Percentiles rank a stretch among this genome's conserved stretches.
These are phyloP conservation scores for Rhopalosiphum maidis DNA, from an alignment of 1,140 invertebrate genomes.

Conservation along the genomic window DNA sequence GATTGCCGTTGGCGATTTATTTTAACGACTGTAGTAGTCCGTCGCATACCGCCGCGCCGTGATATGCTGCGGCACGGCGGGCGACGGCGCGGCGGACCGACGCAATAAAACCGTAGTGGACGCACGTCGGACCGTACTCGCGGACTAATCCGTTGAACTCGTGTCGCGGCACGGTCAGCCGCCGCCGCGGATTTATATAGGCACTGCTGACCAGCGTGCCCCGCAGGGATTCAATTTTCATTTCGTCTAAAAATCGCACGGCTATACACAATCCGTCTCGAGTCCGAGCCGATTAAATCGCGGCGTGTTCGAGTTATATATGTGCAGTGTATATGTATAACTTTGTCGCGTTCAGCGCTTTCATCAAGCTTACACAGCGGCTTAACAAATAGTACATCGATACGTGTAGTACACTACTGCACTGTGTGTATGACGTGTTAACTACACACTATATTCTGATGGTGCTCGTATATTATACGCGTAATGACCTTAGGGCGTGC, in stretches of 20 bases:
- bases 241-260: not conserved
- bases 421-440: not conserved
- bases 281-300: not conserved
- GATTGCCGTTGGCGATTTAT: not conserved
- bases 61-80: too few relatives aligned
- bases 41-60: not conserved
- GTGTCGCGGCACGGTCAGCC: not conserved
- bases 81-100: not conserved
- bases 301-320: not conserved
- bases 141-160: constrained; percentile 44
- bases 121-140: not conserved
- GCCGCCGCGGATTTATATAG: not conserved
- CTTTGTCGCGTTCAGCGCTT: not conserved
- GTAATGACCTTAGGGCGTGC: too few relatives aligned
- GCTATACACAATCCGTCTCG: not conserved
- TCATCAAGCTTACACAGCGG: not conserved
- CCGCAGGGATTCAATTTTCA: not conserved
- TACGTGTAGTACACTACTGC: not conserved
- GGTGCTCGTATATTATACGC: too few relatives aligned
- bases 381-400: not conserved
- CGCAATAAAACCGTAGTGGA: constrained; percentile 41
- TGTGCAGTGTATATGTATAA: not conserved
- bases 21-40: constrained; percentile 7
- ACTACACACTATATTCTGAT: too few relatives aligned
- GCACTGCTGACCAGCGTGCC: not conserved